Evolutionary conservation across 2,113 vertebrate species (phyloP).

Genomic region (Montifringilla adamsi): DNA sequence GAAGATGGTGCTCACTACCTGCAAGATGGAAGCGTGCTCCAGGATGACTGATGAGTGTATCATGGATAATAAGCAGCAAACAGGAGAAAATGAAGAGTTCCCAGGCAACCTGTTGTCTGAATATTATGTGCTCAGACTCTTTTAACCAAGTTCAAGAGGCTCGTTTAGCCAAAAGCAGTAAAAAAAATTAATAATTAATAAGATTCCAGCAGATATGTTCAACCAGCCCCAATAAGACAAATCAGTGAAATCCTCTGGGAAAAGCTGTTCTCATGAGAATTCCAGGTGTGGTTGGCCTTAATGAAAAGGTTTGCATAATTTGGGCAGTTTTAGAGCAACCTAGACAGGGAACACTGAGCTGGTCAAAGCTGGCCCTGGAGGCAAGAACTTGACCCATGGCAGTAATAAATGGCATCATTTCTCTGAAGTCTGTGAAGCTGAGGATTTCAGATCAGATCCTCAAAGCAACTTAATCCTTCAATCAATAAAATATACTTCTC

Average conservation of each 20-base stretch:
- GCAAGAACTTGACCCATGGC: constrained; percentile 12
- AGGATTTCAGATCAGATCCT: constrained; percentile 23
- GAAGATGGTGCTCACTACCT: fast-evolving
- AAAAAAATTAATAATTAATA: constrained; percentile 13
- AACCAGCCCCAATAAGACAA: background rate
- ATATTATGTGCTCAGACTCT: background rate
- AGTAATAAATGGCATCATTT: background rate
- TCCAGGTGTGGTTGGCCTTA: background rate
- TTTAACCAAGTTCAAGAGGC: background rate
- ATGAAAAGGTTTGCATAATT: constrained; percentile 11
- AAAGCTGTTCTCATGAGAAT: constrained; percentile 14
- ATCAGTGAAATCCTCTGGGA: background rate
- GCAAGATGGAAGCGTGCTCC: background rate
- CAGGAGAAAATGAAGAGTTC: background rate
- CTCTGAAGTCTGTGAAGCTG: background rate
- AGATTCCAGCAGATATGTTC: background rate
- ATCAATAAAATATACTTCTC: constrained; percentile 31
- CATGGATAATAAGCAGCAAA: background rate
- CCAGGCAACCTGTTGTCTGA: background rate
- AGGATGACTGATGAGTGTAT: background rate
- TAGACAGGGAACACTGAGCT: background rate
- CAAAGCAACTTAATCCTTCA: constrained; percentile 52
- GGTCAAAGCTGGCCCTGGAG: constrained; percentile 17
- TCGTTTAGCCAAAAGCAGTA: background rate
- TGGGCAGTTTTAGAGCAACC: background rate